Evolutionary conservation across 1,140 invertebrate species (phyloP).

Genomic region (Gryllus bimaculatus): DNA sequence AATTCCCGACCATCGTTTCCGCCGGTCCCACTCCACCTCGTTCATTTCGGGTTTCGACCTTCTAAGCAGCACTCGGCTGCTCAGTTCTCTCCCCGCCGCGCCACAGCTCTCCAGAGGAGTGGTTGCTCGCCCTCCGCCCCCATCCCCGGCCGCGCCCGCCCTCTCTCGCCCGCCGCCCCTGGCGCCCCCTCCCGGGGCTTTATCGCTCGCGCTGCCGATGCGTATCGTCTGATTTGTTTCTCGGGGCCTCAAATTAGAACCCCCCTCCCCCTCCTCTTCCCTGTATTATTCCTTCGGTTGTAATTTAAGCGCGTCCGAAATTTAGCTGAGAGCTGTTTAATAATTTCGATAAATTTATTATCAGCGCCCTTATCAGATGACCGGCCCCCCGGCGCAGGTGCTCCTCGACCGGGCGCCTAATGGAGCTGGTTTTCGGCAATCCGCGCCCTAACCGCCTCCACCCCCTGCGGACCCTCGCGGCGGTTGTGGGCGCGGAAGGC

Average conservation of each 20-base stretch:
- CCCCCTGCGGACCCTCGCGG: neutral
- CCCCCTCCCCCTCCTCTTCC: neutral
- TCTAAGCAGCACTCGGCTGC: too few species aligned
- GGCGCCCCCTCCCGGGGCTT: too few species aligned
- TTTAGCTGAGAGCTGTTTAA: neutral
- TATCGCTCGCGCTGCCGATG: neutral
- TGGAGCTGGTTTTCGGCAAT: neutral
- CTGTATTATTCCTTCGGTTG: neutral
- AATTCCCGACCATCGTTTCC: too few species aligned
- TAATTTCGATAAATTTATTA: conserved; percentile 1
- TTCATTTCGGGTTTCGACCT: too few species aligned
- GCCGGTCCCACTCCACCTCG: too few species aligned
- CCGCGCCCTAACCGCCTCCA: neutral
- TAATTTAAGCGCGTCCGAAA: neutral
- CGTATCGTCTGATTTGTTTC: neutral
- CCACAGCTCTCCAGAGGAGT: too few species aligned
- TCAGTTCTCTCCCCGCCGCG: too few species aligned
- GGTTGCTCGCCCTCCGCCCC: too few species aligned
- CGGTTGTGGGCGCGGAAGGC: neutral
- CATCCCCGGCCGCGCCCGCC: too few species aligned
- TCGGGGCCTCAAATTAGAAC: neutral
- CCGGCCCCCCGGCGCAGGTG: neutral
- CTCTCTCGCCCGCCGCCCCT: too few species aligned
- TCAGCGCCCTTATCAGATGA: neutral
- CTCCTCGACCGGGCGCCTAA: neutral